These are phyloP conservation scores for Abrostola triplasia DNA, from an alignment of 2,888 invertebrate genomes.

Conservation along the genomic window DNA sequence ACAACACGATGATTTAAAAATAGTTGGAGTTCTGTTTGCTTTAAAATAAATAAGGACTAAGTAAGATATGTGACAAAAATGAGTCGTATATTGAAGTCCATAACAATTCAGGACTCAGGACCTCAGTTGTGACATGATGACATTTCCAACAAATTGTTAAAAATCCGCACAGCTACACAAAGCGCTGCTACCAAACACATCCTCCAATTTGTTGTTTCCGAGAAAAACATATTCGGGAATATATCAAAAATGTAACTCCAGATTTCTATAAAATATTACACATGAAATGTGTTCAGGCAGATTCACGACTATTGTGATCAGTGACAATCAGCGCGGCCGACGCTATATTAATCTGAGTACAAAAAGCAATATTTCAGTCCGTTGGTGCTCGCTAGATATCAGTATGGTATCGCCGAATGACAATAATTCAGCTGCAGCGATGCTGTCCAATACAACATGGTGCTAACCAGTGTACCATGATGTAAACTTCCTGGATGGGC, in stretches of 20 bases:
- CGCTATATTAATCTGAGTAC: slow-evolving; percentile 35
- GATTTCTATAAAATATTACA: slow-evolving; percentile 1
- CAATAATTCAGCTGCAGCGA: slow-evolving; percentile 56
- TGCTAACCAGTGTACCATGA: slow-evolving; percentile 13
- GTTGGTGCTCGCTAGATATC: slow-evolving; percentile 24
- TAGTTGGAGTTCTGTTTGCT: too few species aligned
- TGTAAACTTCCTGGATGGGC: slow-evolving; percentile 28
- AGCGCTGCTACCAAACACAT: neutral
- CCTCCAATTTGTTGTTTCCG: neutral
- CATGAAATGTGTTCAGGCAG: slow-evolving; percentile 10
- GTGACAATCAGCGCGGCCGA: neutral
- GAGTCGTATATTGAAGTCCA: too few species aligned
- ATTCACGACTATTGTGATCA: slow-evolving; percentile 12
- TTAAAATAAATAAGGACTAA: too few species aligned
- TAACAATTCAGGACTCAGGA: too few species aligned
- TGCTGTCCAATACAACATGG: slow-evolving; percentile 47
- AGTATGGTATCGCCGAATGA: slow-evolving; percentile 41
- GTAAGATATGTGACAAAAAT: too few species aligned
- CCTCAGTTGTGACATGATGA: neutral
- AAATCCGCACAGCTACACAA: neutral
- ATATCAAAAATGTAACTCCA: slow-evolving; percentile 1
- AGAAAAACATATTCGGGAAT: neutral
- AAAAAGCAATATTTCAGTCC: slow-evolving; percentile 48
- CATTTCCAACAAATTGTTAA: neutral
- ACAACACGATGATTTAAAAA: too few species aligned